Conservation (phyloP, 2,113 vertebrate species). For the Entosphenus tridentatus region DNA sequence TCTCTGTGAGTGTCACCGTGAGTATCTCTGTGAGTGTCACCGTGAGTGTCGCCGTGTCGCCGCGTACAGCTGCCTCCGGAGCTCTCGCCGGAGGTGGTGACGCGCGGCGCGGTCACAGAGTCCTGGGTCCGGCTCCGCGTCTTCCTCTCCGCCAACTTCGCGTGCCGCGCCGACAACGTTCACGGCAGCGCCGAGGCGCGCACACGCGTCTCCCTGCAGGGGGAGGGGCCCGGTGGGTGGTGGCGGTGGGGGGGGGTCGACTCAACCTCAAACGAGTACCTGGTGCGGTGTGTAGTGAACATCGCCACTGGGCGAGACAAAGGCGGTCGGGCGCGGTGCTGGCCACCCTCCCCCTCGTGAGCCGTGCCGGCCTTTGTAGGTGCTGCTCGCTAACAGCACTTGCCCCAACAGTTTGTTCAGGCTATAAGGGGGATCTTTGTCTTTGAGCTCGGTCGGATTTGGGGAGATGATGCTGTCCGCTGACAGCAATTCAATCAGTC, state of each 20-base stretch:
- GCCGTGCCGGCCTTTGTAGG: neutral
- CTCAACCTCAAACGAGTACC: neutral
- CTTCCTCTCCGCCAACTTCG: neutral
- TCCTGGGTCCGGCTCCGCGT: neutral
- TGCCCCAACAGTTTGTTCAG: neutral
- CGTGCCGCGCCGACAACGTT: neutral
- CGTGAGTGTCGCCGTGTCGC: neutral
- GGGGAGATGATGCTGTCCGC: too few species aligned
- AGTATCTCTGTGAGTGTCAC: neutral
- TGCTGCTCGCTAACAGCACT: neutral
- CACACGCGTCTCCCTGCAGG: neutral
- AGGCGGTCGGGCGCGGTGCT: neutral
- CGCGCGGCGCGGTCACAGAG: neutral
- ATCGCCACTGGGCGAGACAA: neutral
- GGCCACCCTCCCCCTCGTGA: neutral
- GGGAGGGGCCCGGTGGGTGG: neutral
- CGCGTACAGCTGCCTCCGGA: neutral
- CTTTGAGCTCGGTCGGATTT: too few species aligned
- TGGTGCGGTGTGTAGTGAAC: neutral
- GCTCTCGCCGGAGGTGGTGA: neutral
- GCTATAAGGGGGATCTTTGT: neutral
- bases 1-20: neutral
- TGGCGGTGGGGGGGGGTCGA: neutral
- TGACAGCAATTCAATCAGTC: too few species aligned
- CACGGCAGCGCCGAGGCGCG: neutral